Evolutionary conservation across 92 coral and sea anemone genomes (phyloP).

Genomic region (Palythoa heliodiscus): DNA sequence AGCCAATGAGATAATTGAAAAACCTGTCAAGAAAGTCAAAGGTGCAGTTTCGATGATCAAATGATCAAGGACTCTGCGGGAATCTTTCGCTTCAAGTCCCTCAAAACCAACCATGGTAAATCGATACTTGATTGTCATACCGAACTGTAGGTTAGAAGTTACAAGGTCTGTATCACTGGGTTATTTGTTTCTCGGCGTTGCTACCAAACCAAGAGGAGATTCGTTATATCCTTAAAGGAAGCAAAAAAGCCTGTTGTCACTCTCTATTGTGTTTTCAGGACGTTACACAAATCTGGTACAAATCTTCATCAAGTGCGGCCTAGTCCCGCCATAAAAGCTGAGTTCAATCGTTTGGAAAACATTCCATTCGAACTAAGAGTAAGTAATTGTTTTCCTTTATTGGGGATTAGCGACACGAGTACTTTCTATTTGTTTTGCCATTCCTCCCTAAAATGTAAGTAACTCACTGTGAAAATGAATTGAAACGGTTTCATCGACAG

Average conservation of each 20-base stretch:
- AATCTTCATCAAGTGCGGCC: neutral
- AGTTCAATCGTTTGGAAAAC: constrained; percentile 21
- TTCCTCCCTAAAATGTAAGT: constrained; percentile 35
- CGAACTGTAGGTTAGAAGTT: constrained; percentile 16
- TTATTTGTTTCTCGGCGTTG: constrained; percentile 12
- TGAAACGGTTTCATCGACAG: neutral
- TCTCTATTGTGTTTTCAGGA: neutral
- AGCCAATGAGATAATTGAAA: constrained; percentile 60
- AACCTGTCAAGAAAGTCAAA: constrained; percentile 62
- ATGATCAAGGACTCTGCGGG: constrained; percentile 41
- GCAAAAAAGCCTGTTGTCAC: neutral
- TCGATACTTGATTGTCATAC: constrained; percentile 33
- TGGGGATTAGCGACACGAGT: constrained; percentile 39
- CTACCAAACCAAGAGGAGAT: constrained; percentile 16
- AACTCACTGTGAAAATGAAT: constrained; percentile 22
- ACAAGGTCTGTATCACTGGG: constrained; percentile 18
- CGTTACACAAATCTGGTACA: neutral
- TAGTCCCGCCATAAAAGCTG: constrained; percentile 41
- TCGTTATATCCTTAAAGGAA: constrained; percentile 11
- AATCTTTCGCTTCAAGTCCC: constrained; percentile 44
- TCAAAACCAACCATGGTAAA: constrained; percentile 32
- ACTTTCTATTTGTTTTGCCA: constrained; percentile 38
- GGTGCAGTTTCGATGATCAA: constrained; percentile 42
- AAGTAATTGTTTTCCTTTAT: constrained; percentile 46
- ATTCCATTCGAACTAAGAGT: constrained; percentile 30